A percentile compares a stretch with the other conserved stretches of the same genome.
Evolutionary conservation across 2,797 vertebrate species (phyloP).

Genomic region (Sebastes miniatus): DNA sequence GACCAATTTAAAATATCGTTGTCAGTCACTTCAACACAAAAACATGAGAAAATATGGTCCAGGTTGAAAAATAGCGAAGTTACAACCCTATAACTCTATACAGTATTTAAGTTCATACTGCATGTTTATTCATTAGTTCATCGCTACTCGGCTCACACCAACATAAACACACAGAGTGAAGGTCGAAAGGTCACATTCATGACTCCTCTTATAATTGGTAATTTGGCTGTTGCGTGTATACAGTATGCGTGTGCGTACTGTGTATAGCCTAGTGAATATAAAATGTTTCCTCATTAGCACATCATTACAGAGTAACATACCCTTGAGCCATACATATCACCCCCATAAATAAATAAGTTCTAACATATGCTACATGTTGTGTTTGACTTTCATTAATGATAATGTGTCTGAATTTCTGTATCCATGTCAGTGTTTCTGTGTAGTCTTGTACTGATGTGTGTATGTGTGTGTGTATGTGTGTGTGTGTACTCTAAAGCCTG

Average conservation of each 20-base stretch:
- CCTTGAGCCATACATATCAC: not conserved
- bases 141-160: not conserved
- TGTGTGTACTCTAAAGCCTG: no score
- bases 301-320: constrained; percentile 24
- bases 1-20: not conserved
- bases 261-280: constrained; percentile 13
- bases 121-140: constrained; percentile 12
- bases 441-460: no score
- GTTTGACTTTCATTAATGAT: no score
- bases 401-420: not conserved
- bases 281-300: constrained; percentile 40
- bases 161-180: not conserved
- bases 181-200: constrained; percentile 16
- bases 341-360: constrained; percentile 4
- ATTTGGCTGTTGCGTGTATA: not conserved
- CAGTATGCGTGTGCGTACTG: not conserved
- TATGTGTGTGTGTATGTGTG: no score
- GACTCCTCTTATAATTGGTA: constrained; percentile 12
- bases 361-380: not conserved
- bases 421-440: not conserved
- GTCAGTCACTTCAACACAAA: not conserved
- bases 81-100: not conserved
- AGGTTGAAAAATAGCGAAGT: not conserved
- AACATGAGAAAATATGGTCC: not conserved
- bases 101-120: not conserved